A percentile compares a stretch with the other conserved stretches of the same genome.
Conservation (phyloP, 2,888 invertebrate genomes). For the Auanema freiburgensis region DNA sequence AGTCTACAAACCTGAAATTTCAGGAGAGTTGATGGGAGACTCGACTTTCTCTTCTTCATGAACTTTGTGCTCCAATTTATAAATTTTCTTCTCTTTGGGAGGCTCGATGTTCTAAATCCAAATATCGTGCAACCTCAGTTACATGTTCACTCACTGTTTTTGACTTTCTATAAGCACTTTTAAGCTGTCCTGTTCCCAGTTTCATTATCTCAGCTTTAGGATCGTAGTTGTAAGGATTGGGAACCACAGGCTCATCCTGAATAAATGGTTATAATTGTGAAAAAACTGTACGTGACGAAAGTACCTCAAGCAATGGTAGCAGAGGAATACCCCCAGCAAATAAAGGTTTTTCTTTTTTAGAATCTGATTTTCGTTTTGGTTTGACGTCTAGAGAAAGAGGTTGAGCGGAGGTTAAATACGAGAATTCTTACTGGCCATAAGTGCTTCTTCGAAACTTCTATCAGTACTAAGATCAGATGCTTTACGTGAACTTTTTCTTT, state of each 20-base stretch:
- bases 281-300: no score
- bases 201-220: slow-evolving; percentile 43
- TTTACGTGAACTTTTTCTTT: no score
- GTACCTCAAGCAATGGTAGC: slow-evolving; percentile 21
- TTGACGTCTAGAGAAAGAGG: slow-evolving; percentile 1
- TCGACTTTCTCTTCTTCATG: slow-evolving; percentile 16
- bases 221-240: slow-evolving; percentile 48
- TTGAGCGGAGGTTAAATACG: no score
- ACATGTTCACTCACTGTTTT: slow-evolving; percentile 25
- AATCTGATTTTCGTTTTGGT: slow-evolving; percentile 33
- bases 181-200: slow-evolving; percentile 43
- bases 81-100: slow-evolving; percentile 34
- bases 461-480: no score
- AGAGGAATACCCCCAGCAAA: slow-evolving; percentile 38
- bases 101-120: slow-evolving; percentile 37
- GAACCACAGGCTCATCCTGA: slow-evolving; percentile 28
- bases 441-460: no score
- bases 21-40: no score
- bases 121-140: slow-evolving; percentile 7
- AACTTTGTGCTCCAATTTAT: slow-evolving; percentile 30
- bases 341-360: slow-evolving; percentile 30
- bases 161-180: slow-evolving; percentile 43
- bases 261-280: slow-evolving; percentile 2
- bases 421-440: no score
- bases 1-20: no score